Evolutionary conservation across 1,140 invertebrate species (phyloP), one percentile per base, ranked within the genome.

Genomic region (Leptestheria dahalacensis): DNA sequence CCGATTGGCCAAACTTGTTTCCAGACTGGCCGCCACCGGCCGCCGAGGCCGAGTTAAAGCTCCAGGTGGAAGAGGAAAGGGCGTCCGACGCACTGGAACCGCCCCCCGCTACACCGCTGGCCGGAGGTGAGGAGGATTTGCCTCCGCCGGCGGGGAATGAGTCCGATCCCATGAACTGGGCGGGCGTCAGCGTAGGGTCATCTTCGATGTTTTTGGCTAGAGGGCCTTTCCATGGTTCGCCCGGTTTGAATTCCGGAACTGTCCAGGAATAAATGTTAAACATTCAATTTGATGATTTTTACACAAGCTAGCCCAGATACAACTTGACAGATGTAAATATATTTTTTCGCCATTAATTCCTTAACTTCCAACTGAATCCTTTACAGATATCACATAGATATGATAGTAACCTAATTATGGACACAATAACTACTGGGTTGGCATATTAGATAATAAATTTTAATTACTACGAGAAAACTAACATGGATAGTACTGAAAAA

Each of bases 241-340:
- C 94, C 61, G 94, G 94, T 72, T 97, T 91, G 75, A 97, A 97
- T 77, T 97, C 93, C 60, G 91, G 90, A 66, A 96, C 91, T 60
- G n/a, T n/a, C n/a, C n/a, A n/a, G n/a, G n/a, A n/a, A n/a, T n/a
- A n/a, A n/a, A n/a, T n/a, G n/a, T n/a, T n/a, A n/a, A n/a, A n/a
- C n/a, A n/a, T n/a, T n/a, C n/a, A n/a, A n/a, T n/a, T n/a, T n/a
- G n/a, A n/a, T n/a, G n/a, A n/a, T n/a, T n/a, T n/a, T n/a, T n/a
- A n/a, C n/a, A n/a, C n/a, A n/a, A n/a, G n/a, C n/a, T n/a, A n/a
- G n/a, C n/a, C n/a, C n/a, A n/a, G n/a, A n/a, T n/a, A n/a, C n/a
- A n/a, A n/a, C n/a, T n/a, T n/a, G n/a, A n/a, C n/a, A n/a, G n/a
- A n/a, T n/a, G n/a, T n/a, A n/a, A n/a, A n/a, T n/a, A n/a, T n/a